Conservation (phyloP, 1,140 invertebrate species). For the Aradophagus sp. region DNA sequence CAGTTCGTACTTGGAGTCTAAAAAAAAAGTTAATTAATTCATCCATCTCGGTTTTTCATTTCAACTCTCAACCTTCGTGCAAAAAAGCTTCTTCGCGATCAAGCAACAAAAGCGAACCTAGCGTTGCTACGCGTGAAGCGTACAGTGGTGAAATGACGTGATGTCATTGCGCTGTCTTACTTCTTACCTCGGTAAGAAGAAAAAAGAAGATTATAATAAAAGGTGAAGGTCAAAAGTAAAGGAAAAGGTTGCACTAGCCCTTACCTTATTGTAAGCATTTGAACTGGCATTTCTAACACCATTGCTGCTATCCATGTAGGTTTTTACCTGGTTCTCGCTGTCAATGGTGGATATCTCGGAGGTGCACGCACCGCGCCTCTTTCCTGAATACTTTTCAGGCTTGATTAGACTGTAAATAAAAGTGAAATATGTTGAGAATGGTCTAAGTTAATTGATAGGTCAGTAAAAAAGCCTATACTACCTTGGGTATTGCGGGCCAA, state of each 20-base stretch:
- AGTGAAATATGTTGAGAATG: background rate
- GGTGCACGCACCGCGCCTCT: slow-evolving; percentile 71
- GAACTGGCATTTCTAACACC: slow-evolving; percentile 86
- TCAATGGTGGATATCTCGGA: slow-evolving; percentile 74
- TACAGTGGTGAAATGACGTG: too few relatives aligned
- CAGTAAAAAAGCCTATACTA: slow-evolving; percentile 74
- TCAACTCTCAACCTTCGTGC: too few relatives aligned
- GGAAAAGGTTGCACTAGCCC: slow-evolving; percentile 63
- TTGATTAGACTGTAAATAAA: slow-evolving; percentile 70
- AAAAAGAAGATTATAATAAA: slow-evolving; percentile 4
- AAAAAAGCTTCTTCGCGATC: too few relatives aligned
- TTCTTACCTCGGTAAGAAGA: slow-evolving; percentile 13
- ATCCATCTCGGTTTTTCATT: too few relatives aligned
- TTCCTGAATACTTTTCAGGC: slow-evolving; percentile 74
- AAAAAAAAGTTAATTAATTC: too few relatives aligned
- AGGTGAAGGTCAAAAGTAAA: slow-evolving; percentile 16
- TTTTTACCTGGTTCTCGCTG: slow-evolving; percentile 90
- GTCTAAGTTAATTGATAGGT: too few relatives aligned
- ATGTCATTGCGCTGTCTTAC: too few relatives aligned
- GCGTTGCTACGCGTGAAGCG: too few relatives aligned
- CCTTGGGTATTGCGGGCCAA: slow-evolving; percentile 97
- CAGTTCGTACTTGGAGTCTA: too few relatives aligned
- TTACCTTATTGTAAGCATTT: slow-evolving; percentile 95
- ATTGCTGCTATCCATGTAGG: slow-evolving; percentile 97
- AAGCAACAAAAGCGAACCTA: too few relatives aligned